phyloP scores from a whole-genome alignment of 2,797 vertebrate species.

The Ficedula albicollis region DNA sequence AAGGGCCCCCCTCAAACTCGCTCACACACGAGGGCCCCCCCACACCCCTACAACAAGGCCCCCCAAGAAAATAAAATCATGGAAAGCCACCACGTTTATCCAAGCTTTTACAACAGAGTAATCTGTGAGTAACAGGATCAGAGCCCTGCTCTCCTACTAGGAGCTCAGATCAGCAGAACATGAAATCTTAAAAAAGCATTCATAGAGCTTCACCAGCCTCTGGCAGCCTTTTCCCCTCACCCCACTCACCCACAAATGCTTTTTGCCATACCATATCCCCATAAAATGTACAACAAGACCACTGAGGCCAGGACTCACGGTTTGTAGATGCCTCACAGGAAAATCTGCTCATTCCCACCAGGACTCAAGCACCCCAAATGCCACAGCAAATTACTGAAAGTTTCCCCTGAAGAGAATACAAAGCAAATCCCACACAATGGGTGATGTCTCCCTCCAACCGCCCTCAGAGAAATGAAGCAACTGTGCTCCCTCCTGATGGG shows the following conservation, averaged over 20 bases:
- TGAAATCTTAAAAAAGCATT: neutral
- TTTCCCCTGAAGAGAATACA: neutral
- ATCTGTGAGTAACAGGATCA: too few species aligned
- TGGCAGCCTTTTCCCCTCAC: neutral
- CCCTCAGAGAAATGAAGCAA: neutral
- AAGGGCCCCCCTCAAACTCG: neutral
- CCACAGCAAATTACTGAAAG: neutral
- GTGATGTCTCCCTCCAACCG: accelerated
- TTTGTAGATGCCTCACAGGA: neutral
- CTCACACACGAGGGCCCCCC: neutral
- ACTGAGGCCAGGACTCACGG: neutral
- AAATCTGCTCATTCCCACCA: accelerated
- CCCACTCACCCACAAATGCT: too few species aligned
- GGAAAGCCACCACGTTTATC: neutral
- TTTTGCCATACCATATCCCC: too few species aligned
- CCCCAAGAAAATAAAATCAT: neutral
- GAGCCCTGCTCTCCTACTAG: too few species aligned
- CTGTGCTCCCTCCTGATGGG: too few species aligned
- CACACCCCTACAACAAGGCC: too few species aligned
- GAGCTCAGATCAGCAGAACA: accelerated
- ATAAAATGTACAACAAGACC: accelerated
- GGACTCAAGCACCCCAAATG: neutral
- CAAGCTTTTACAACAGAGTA: neutral
- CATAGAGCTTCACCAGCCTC: neutral
- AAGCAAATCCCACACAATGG: accelerated